Evolutionary conservation across 2,113 vertebrate species (phyloP), one percentile per base, ranked within the genome.

Genomic region (Passer domesticus): DNA sequence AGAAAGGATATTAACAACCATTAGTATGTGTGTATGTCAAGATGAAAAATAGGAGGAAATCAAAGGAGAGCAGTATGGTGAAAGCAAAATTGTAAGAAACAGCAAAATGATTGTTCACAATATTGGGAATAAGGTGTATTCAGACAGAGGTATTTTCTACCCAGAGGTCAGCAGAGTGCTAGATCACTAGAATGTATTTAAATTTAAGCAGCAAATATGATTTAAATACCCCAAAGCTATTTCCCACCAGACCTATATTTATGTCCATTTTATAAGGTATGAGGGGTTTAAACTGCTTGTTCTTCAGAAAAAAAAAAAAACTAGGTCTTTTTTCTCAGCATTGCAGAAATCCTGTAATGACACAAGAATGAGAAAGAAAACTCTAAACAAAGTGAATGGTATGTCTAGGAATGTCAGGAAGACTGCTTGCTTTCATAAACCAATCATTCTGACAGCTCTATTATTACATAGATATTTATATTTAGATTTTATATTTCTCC

Each of bases 41-140:
- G 41, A 77, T 95, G 96, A 97, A 97, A 97, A 97, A 96, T 90
- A 90, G 90, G 63, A 95, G 85, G 93, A 97, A 97, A 94, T 92
- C 87, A 83, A 97, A 92, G 91, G 46, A 89, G 62, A 90, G 90
- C 59, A 60, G 64, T 22, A 86, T 28, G 62, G 66, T 91, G 68
- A 94, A 95, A 72, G 84, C 59, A 91, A 93, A 95, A 88, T 52
- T 59, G 16, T 44, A 91, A 95, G 82, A 89, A 92, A 72, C 70
- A 94, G 63, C 74, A n/a, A 83, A 47, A 43, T 69, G 59, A 92
- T 85, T 89, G 74, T 94, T 89, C 87, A 60, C 37, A 63, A 49
- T 75, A 52, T 25, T 80, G 47, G 63, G 52, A 85, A 81, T 60
- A 62, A 80, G 59, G 47, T 58, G 8, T 28, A 78, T 39, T 86